A percentile compares a stretch with the other conserved stretches of the same genome.
phyloP scores from a whole-genome alignment of 2,113 vertebrate genomes.

The Tylochromis polylepis region DNA sequence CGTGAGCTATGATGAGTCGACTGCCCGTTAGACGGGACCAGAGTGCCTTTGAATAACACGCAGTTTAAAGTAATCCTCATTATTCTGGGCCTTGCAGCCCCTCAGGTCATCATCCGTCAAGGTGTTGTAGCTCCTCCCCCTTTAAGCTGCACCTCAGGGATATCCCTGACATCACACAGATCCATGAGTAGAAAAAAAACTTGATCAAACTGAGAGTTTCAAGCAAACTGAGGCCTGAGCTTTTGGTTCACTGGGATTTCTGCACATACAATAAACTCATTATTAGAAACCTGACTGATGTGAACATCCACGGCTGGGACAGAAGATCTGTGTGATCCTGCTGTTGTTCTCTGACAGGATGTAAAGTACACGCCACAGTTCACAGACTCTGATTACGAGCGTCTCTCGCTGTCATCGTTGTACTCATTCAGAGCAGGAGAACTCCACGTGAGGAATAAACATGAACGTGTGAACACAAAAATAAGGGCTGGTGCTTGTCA shows the following conservation, averaged over 20 bases:
- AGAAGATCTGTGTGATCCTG: background rate
- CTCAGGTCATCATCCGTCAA: accelerated
- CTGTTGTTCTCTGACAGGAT: background rate
- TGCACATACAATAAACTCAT: background rate
- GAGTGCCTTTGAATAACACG: background rate
- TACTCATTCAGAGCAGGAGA: background rate
- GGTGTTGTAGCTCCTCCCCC: background rate
- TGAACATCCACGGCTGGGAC: background rate
- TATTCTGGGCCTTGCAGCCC: background rate
- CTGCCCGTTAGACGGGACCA: background rate
- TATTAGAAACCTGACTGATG: background rate
- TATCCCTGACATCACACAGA: background rate
- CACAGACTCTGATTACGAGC: background rate
- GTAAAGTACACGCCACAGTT: background rate
- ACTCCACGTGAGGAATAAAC: background rate
- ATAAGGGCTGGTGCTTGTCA: background rate
- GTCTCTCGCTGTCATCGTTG: accelerated
- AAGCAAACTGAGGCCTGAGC: background rate
- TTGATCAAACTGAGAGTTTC: background rate
- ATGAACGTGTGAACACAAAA: background rate
- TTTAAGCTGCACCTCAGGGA: background rate
- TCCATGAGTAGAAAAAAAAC: accelerated
- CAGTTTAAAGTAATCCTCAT: background rate
- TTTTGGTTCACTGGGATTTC: background rate
- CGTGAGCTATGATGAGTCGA: accelerated